phyloP scores from a whole-genome alignment of 2,797 vertebrate genomes.

The Alcedo atthis region DNA sequence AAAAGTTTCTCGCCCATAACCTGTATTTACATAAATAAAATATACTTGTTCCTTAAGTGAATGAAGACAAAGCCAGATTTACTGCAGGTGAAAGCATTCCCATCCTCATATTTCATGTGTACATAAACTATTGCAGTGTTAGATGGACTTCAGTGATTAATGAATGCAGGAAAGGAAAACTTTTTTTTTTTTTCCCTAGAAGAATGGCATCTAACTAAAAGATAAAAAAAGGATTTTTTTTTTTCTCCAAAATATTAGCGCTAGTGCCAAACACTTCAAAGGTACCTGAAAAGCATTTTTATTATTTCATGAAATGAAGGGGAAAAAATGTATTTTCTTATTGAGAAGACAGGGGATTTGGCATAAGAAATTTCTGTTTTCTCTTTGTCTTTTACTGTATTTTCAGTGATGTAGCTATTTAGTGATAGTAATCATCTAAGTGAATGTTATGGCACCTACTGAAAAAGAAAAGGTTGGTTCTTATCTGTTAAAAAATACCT shows the following conservation, averaged over 20 bases:
- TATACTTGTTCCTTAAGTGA: neutral
- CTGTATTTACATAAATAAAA: neutral
- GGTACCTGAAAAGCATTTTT: neutral
- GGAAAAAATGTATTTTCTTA: neutral
- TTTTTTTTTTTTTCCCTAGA: neutral
- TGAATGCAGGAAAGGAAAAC: conserved; percentile 11
- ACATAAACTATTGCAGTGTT: neutral
- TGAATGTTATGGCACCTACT: neutral
- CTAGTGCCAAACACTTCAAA: conserved; percentile 4
- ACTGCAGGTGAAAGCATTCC: neutral
- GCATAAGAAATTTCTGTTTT: neutral
- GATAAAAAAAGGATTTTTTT: neutral
- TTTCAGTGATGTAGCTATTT: neutral
- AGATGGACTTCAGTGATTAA: neutral
- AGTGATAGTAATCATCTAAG: neutral
- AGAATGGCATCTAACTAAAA: neutral
- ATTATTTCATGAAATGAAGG: neutral
- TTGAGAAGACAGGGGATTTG: neutral
- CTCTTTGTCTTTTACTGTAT: neutral
- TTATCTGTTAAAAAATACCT: neutral
- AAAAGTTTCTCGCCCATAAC: neutral
- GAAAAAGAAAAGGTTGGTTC: neutral
- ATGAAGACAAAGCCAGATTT: neutral
- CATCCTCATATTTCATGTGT: neutral
- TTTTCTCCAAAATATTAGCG: neutral